phyloP scores from a whole-genome alignment of 2,797 vertebrate genomes.

The Miichthys miiuy region DNA sequence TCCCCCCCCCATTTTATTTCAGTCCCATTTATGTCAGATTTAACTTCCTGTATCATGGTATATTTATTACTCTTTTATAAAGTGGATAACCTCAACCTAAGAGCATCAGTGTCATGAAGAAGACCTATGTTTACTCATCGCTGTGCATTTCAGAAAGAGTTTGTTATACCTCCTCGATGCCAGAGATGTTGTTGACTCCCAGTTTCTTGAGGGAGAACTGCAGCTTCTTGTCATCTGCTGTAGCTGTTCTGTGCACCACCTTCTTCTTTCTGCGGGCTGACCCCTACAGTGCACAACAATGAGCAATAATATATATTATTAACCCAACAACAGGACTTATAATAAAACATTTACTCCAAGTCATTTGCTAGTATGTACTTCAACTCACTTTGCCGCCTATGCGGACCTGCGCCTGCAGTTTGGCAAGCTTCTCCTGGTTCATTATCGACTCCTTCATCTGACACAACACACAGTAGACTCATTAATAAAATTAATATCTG shows the following conservation, averaged over 20 bases:
- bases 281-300: slow-evolving; percentile 83
- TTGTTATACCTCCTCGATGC: slow-evolving; percentile 94
- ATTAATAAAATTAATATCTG: background rate
- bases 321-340: background rate
- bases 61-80: background rate
- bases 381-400: slow-evolving; percentile 95
- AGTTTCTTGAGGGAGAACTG: slow-evolving; percentile 98
- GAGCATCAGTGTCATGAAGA: background rate
- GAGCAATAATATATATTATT: background rate
- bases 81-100: accelerated
- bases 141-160: slow-evolving; percentile 1
- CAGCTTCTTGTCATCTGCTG: slow-evolving; percentile 98
- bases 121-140: background rate
- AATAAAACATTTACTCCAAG: background rate
- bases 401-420: slow-evolving; percentile 97
- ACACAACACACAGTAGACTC: background rate
- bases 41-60: background rate
- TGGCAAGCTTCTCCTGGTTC: slow-evolving; percentile 98
- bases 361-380: background rate
- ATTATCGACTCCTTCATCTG: slow-evolving; percentile 99
- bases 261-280: slow-evolving; percentile 99
- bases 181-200: slow-evolving; percentile 98
- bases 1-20: too few species aligned
- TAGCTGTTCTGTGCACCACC: slow-evolving; percentile 98
- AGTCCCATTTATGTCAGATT: background rate